Evolutionary conservation across 2,888 invertebrate species (phyloP).

Genomic region (Mimas tiliae): DNA sequence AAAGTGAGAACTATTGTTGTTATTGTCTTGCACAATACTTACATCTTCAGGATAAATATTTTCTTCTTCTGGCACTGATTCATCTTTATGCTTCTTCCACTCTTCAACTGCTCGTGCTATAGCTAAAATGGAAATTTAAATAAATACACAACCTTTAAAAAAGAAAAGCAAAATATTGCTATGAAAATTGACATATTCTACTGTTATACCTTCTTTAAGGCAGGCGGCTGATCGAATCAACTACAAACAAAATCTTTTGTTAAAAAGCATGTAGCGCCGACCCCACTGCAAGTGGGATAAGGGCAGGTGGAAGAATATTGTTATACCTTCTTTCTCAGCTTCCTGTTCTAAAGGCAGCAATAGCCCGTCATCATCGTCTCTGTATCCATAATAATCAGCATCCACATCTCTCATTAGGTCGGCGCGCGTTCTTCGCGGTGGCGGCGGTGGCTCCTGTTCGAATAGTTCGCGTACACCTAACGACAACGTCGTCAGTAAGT

Average conservation of each 20-base stretch:
- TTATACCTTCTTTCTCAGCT: constrained; percentile 89
- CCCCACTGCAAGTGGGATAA: no score
- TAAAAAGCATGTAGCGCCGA: no score
- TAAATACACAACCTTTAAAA: no score
- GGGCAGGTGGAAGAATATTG: no score
- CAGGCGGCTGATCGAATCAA: no score
- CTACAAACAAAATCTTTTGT: no score
- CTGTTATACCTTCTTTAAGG: no score
- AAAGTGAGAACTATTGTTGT: no score
- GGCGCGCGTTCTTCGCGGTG: constrained; percentile 95
- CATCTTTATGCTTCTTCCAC: constrained; percentile 87
- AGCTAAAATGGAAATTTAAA: constrained; percentile 54
- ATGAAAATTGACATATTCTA: no score
- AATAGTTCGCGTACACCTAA: constrained; percentile 97
- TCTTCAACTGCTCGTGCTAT: constrained; percentile 86
- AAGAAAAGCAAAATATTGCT: no score
- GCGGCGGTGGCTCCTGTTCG: constrained; percentile 96
- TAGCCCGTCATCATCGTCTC: constrained; percentile 99
- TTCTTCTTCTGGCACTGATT: constrained; percentile 88
- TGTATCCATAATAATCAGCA: constrained; percentile 99
- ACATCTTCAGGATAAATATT: constrained; percentile 88
- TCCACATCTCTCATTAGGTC: constrained; percentile 99
- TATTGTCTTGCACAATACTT: constrained; percentile 64
- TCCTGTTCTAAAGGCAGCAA: constrained; percentile 94
- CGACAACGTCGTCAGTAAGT: not conserved